A percentile compares a stretch with the other conserved stretches of the same genome.
phyloP scores from a whole-genome alignment of 1,140 invertebrate genomes.

The Bombus impatiens region DNA sequence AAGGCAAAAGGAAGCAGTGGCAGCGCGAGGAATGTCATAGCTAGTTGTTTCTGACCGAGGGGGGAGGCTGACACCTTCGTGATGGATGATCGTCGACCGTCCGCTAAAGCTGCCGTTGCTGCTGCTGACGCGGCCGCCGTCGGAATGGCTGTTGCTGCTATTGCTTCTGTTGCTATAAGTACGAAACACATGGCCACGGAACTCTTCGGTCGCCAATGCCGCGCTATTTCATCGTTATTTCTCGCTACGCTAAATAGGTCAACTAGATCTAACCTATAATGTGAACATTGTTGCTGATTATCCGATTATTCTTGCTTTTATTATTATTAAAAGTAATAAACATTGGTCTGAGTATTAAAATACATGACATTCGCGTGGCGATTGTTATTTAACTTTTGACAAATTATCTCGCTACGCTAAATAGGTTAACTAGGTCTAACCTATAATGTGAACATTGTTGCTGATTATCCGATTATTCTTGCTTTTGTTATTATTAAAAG shows the following conservation, averaged over 20 bases:
- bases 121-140: constrained; percentile 58
- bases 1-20: constrained; percentile 72
- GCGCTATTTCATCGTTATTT: background rate
- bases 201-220: background rate
- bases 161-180: constrained; percentile 60
- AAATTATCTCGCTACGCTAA: background rate
- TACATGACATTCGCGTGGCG: too few relatives aligned
- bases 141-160: constrained; percentile 64
- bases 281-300: background rate
- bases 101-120: constrained; percentile 76
- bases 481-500: too few relatives aligned
- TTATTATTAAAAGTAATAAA: too few relatives aligned
- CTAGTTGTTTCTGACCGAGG: constrained; percentile 79
- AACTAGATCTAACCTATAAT: background rate
- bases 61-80: constrained; percentile 79
- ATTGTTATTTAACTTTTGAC: too few relatives aligned
- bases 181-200: constrained; percentile 39
- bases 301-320: background rate
- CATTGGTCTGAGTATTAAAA: too few relatives aligned
- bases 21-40: constrained; percentile 81
- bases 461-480: background rate
- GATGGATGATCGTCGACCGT: constrained; percentile 79
- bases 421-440: background rate
- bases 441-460: background rate
- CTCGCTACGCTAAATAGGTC: background rate